phyloP scores from a whole-genome alignment of 1,140 invertebrate species.

The Galendromus occidentalis region DNA sequence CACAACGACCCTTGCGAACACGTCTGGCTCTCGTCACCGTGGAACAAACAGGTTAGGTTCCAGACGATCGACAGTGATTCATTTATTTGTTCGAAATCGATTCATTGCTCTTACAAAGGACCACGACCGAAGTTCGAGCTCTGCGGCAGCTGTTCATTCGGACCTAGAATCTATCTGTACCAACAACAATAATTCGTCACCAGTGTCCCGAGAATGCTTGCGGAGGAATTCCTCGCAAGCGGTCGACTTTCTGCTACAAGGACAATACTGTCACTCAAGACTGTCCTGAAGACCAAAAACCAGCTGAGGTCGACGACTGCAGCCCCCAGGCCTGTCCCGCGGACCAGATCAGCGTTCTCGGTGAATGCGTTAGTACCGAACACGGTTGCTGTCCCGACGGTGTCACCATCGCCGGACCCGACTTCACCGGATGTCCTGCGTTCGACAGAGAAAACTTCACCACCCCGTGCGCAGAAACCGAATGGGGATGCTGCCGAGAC shows the following conservation, averaged over 20 bases:
- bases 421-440: conserved; percentile 52
- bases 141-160: not conserved
- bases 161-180: not conserved
- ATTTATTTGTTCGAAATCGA: not conserved
- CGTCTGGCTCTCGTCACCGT: conserved; percentile 69
- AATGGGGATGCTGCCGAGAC: conserved; percentile 10
- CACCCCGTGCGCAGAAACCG: not conserved
- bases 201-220: conserved; percentile 53
- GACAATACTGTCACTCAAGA: conserved; percentile 36
- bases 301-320: conserved; percentile 10
- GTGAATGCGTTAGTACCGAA: conserved; percentile 34
- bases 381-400: conserved; percentile 36
- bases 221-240: conserved; percentile 48
- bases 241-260: conserved; percentile 55
- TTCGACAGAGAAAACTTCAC: conserved; percentile 40
- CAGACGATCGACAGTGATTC: not conserved
- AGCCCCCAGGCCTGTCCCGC: conserved; percentile 12
- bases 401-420: conserved; percentile 38
- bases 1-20: conserved; percentile 49
- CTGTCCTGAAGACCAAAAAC: conserved; percentile 13
- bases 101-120: not conserved
- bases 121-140: not conserved
- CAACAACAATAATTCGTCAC: not conserved
- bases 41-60: conserved; percentile 40
- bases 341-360: conserved; percentile 45